Base-by-base conservation (phyloP, 1,140 invertebrate genomes). In the Venturia canescens region DNA sequence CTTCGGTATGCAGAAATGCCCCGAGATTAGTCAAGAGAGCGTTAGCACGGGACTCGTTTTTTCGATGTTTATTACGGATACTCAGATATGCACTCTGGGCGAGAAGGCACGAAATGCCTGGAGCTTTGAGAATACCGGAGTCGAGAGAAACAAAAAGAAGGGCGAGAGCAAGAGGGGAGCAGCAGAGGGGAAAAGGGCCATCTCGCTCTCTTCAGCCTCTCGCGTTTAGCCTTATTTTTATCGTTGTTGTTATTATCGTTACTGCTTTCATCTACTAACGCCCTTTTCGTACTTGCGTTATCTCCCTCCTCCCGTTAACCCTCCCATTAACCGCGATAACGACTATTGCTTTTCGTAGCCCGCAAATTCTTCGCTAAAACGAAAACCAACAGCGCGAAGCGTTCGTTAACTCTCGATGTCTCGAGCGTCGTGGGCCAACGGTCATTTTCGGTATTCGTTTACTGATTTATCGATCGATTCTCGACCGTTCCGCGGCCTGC, bases 1-100 rank as follows among this genome's bases (percentile, higher is more conserved):
- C 78, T 82, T 78, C 80, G 86, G 86, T 87, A 88, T 88, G 87
- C 85, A 88, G 83, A 88, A 88, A 88, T 83, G 85, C 81, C 78
- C 83, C 84, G 82, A 87, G 85, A 87, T 87, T 87, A 87, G 85
- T 86, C 86, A 84, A 86, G 80, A 85, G 82, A 71, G 74, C 63
- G 79, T 53, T 81, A 74, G 26, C 60, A 66, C 53, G 80, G 48
- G 60, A 34, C 31, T 63, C 50, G 77, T 34, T 69, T 79, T 26
- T 53, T 70, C n/a, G 67, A 69, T 21, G 21, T 63, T 63, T 63
- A 63, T 63, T 63, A 63, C 60, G 60, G 60, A 63, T 63, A 63
- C 60, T 26, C 23, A n/a, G 60, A 63, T 63, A 63, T 63, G 60
- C 60, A 63, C 60, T 63, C 60, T 63, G 60, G 21, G 23, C n/a